Evolutionary conservation across 2,113 vertebrate species (phyloP), one percentile per base, ranked within the genome.

Genomic region (Paramisgurnus dabryanus): DNA sequence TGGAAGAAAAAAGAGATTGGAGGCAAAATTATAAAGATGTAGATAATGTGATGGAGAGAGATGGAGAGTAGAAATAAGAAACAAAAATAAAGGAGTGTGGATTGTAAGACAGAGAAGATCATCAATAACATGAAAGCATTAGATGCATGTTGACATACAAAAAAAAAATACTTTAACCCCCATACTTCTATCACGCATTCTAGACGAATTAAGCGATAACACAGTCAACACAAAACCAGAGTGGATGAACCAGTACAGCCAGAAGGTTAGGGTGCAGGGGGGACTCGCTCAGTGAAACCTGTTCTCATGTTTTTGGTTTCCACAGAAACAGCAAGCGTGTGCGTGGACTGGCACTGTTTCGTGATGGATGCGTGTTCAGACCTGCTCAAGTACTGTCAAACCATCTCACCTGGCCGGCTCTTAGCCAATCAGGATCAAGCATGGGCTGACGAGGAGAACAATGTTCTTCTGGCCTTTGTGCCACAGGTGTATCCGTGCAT

Each of bases 251-350:
- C 94, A 92, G 93, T 93, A 93, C 92, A 94, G 94, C 94, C 93
- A 93, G 96, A 94, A 95, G 91, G 93, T 92, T 93, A 89, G 90
- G 94, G 93, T 94, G 91, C 92, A 91, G 93, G 93, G 92, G 87
- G 87, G 40, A 78, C 78, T 89, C 79, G 91, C 88, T 93, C 85
- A 92, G 94, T 95, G 89, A 91, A 94, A 98, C 96, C 95, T 95
- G 95, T 96, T 96, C 94, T 95, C 90, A 92, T 99, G 97, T 98
- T 98, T 95, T 94, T 93, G 93, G 97, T 98, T 96, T 97, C 97
- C 96, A 99, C 95, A 99, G 96, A 96, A 95, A 98, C 96, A 88
- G 92, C 90, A 87, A 89, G 92, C 89, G 93, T 93, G 91, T 93
- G 88, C 95, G 94, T 92, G 91, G 86, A 93, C 91, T 93, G 92